phyloP scores from a whole-genome alignment of 2,113 vertebrate genomes.

The Gallinago undulata region DNA sequence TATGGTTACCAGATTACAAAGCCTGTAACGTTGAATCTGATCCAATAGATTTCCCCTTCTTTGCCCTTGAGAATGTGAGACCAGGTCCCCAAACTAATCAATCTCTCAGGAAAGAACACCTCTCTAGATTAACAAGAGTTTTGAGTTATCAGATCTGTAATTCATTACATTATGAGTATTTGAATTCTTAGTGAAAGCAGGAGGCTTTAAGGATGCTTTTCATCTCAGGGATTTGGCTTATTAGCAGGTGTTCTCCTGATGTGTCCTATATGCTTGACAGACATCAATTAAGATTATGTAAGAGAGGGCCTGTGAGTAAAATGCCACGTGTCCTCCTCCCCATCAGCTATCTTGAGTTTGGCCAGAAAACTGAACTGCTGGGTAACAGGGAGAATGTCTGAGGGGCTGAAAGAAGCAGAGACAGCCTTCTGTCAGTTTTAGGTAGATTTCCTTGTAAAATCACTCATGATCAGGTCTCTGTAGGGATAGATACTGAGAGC shows the following conservation, averaged over 20 bases:
- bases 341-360: background rate
- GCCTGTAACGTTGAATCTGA: background rate
- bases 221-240: background rate
- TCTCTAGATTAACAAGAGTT: background rate
- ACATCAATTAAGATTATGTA: background rate
- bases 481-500: background rate
- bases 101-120: background rate
- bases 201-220: background rate
- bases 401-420: background rate
- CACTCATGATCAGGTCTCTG: background rate
- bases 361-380: background rate
- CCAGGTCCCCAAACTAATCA: background rate
- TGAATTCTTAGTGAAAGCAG: background rate
- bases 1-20: background rate
- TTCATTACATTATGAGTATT: background rate
- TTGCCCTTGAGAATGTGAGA: background rate
- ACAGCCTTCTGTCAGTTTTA: background rate
- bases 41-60: background rate
- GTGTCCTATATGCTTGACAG: background rate
- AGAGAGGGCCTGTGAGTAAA: background rate
- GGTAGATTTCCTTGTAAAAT: background rate
- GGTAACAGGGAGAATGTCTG: background rate
- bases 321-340: background rate
- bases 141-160: background rate
- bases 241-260: background rate